Evolutionary conservation across 2,888 invertebrate genomes (phyloP), one percentile per base, ranked within the genome.

Genomic region (Digitonthophagus gazella): DNA sequence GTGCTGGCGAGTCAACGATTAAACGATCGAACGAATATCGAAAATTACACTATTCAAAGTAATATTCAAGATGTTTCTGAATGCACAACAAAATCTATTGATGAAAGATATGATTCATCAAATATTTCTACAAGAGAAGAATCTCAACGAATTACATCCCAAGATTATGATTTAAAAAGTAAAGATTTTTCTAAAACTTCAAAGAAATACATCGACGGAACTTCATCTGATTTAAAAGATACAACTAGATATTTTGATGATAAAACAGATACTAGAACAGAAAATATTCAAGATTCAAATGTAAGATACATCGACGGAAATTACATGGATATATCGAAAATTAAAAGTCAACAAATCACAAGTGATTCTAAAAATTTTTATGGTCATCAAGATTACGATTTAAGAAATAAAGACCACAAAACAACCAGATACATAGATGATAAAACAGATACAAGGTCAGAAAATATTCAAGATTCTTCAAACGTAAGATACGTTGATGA

Each of bases 311-410:
- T 78, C 3, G 79, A 79, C 66, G 78, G 78, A 73, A 76, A 77
- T 66, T 76, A 76, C 67, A 74, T 77, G 6, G 79, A 79, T 54
- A 75, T 75, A 15, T 71, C 75, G 5, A 79, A 77, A 75, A 76
- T 75, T 20, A 76, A 76, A 15, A 76, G 75, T 15, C 61, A 72
- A 2, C 78, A 80, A 66, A 72, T 75, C 3, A 64, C 71, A 3
- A 80, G 79, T 0, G 76, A 81, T 73, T 78, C 79, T 4, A 77
- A 73, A 66, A 74, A 81, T 67, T 82, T 82, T 71, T 82, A 81
- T 71, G 81, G 81, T 0, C 81, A 81, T 69, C 68, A 61, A 67
- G 44, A 72, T 11, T 71, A 76, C 1, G 81, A 81, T 72, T 78
- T 79, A 0, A 75, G 61, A 63, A 18, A 44, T 44, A 1, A 64